Conservation (phyloP, 2,888 invertebrate genomes). For the Rosalia funebris region DNA sequence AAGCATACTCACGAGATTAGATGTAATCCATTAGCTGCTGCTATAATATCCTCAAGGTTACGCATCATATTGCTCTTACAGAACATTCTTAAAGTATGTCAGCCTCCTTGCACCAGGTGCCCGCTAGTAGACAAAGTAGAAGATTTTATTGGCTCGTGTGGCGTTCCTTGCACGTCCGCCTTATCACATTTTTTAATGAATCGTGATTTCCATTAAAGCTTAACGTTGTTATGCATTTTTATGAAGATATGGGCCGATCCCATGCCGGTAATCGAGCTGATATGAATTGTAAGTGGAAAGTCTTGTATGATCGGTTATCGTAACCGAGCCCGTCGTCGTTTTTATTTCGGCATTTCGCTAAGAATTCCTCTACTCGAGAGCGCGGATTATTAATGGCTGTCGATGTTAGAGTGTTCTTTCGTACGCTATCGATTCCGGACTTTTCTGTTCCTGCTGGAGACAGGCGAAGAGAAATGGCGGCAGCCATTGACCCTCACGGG, state of each 20-base stretch:
- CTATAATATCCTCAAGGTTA: too few species aligned
- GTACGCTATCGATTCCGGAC: constrained; percentile 58
- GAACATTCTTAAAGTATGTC: too few species aligned
- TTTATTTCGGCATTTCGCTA: constrained; percentile 47
- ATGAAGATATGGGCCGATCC: constrained; percentile 58
- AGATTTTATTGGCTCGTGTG: constrained; percentile 18
- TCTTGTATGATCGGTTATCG: constrained; percentile 59
- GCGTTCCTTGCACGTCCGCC: constrained; percentile 21
- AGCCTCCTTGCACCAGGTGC: constrained; percentile 37
- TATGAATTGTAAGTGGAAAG: constrained; percentile 60
- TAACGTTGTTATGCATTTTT: constrained; percentile 58
- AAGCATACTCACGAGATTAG: too few species aligned
- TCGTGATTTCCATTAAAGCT: constrained; percentile 60
- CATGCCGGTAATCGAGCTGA: constrained; percentile 51
- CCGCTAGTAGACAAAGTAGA: constrained; percentile 14
- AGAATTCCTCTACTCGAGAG: constrained; percentile 38
- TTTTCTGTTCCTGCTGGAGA: constrained; percentile 65
- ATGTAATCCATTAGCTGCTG: too few species aligned
- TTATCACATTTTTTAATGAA: constrained; percentile 52
- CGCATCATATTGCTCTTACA: constrained; percentile 19
- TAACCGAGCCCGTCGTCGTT: constrained; percentile 32
- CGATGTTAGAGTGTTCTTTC: constrained; percentile 53
- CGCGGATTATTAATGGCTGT: constrained; percentile 50
- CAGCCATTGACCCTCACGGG: constrained; percentile 71
- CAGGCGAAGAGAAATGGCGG: constrained; percentile 71